phyloP scores from a whole-genome alignment of 2,888 invertebrate species.

The Syrphus vitripennis region DNA sequence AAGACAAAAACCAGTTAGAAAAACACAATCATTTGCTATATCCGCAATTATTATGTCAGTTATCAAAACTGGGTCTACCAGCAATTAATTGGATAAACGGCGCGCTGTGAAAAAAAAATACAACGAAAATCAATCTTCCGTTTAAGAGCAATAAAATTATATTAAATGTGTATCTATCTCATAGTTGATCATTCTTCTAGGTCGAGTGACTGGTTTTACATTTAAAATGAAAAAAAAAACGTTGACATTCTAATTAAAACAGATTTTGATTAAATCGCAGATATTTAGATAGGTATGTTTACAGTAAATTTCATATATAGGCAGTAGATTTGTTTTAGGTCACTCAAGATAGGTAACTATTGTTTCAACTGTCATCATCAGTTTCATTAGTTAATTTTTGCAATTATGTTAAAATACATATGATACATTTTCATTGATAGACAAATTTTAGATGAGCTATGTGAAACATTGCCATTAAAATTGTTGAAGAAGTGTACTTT shows the following conservation, averaged over 20 bases:
- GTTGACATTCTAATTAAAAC: constrained; percentile 16
- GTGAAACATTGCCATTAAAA: no score
- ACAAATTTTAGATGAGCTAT: no score
- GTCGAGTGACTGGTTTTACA: constrained; percentile 6
- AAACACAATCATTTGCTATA: constrained; percentile 9
- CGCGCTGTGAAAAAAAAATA: neutral
- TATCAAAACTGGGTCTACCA: constrained; percentile 40
- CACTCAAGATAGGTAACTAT: no score
- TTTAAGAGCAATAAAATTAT: neutral
- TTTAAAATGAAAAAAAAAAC: neutral
- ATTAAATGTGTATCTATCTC: neutral
- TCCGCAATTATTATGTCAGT: constrained; percentile 47
- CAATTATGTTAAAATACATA: no score
- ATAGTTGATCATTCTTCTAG: neutral
- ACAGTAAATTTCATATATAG: no score
- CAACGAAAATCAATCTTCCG: constrained; percentile 2
- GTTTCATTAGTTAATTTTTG: no score
- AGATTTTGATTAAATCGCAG: neutral
- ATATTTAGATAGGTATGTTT: no score
- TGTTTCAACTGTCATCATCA: no score
- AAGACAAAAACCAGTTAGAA: neutral
- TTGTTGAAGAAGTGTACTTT: no score
- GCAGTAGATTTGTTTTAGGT: no score
- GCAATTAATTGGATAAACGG: constrained; percentile 22
- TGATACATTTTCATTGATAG: no score